phyloP scores from a whole-genome alignment of 1,140 invertebrate genomes.

The Rhopalosiphum maidis region DNA sequence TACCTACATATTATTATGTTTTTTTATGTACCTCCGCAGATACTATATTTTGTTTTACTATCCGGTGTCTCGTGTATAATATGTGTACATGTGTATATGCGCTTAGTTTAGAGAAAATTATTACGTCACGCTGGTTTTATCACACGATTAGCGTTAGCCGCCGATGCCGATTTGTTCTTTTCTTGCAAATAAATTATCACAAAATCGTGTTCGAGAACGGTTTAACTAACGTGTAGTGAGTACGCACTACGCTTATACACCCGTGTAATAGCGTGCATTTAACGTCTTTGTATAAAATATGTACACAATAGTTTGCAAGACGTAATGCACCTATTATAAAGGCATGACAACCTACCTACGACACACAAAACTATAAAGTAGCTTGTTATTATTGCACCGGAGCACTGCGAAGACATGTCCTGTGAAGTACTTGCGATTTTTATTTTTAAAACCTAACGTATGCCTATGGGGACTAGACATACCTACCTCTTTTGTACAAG shows the following conservation, averaged over 20 bases:
- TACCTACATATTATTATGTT: not conserved
- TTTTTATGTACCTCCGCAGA: not conserved
- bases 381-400: not conserved
- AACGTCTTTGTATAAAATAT: conserved; percentile 39
- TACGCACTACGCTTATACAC: not conserved
- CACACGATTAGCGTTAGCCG: conserved; percentile 27
- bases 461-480: no score
- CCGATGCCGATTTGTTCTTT: conserved; percentile 32
- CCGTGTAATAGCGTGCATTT: conserved; percentile 4
- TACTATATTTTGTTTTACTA: conserved; percentile 10
- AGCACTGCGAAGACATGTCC: not conserved
- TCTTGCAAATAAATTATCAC: conserved; percentile 44
- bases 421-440: not conserved
- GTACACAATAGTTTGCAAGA: not conserved
- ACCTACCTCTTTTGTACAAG: no score
- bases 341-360: no score
- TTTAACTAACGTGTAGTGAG: conserved; percentile 17
- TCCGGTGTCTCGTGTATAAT: not conserved
- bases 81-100: not conserved
- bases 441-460: not conserved
- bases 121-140: conserved; percentile 34
- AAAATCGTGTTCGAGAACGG: conserved; percentile 36
- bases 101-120: not conserved
- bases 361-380: not conserved
- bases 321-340: not conserved